A percentile compares a stretch with the other conserved stretches of the same genome.
Conservation (phyloP, 2,888 invertebrate genomes). For the Ceratothoa steindachneri region DNA sequence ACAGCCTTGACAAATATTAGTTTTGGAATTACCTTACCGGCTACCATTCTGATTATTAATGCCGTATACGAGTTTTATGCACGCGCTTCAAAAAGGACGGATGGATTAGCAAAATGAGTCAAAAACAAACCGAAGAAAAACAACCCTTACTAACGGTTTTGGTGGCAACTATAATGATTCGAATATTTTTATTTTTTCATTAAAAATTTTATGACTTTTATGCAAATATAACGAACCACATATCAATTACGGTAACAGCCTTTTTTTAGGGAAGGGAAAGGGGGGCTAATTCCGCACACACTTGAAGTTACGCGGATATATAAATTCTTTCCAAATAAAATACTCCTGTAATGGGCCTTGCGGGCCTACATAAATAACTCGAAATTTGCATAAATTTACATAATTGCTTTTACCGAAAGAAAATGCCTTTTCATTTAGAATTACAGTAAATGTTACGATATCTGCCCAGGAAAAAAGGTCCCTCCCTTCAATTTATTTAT, state of each 20-base stretch:
- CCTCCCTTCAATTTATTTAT: too few species aligned
- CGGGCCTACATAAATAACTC: constrained; percentile 4
- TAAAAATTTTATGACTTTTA: not conserved
- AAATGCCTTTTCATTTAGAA: constrained; percentile 8
- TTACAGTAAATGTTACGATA: constrained; percentile 9
- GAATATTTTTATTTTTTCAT: not conserved
- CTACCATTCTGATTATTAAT: too few species aligned
- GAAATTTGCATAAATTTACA: constrained; percentile 12
- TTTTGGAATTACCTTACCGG: not conserved
- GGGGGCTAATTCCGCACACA: not conserved
- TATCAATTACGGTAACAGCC: not conserved
- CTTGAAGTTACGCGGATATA: constrained; percentile 6
- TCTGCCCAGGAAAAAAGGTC: too few species aligned
- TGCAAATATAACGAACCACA: constrained; percentile 6
- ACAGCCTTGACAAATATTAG: constrained; percentile 4
- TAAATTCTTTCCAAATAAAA: constrained; percentile 10
- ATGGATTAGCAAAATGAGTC: not conserved
- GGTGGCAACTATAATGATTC: not conserved
- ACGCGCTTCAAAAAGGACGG: too few species aligned
- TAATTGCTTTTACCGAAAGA: not conserved
- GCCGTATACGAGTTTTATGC: not conserved
- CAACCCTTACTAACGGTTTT: too few species aligned
- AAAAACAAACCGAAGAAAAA: not conserved
- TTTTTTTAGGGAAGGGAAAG: not conserved
- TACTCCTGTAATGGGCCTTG: constrained; percentile 3